Percentiles rank a stretch among this genome's conserved stretches.
These are phyloP conservation scores for Periplaneta americana DNA, from an alignment of 1,140 invertebrate species.

Conservation along the genomic window DNA sequence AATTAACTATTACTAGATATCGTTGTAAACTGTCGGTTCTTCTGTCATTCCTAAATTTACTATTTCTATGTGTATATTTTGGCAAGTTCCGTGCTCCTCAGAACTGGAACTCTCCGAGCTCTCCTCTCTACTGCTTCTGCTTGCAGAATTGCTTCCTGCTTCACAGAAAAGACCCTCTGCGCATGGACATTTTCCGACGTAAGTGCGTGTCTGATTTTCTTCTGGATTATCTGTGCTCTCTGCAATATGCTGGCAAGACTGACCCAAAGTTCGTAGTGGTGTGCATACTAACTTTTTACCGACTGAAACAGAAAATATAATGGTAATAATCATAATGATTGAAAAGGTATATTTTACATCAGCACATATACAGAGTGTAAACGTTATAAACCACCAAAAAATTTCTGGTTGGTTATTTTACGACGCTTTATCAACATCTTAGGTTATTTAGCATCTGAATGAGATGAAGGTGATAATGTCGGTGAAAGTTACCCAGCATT, in stretches of 20 bases:
- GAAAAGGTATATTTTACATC: not conserved
- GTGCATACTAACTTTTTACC: not conserved
- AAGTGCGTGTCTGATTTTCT: not conserved
- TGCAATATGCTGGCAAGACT: not conserved
- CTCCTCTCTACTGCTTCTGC: not conserved
- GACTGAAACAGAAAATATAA: not conserved
- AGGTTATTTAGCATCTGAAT: too few relatives aligned
- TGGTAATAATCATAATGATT: too few relatives aligned
- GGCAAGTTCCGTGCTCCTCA: not conserved
- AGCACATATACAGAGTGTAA: not conserved
- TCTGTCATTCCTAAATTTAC: too few relatives aligned
- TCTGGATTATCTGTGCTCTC: not conserved
- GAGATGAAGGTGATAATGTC: too few relatives aligned
- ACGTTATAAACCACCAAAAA: too few relatives aligned
- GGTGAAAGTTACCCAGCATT: too few relatives aligned
- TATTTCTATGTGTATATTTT: too few relatives aligned
- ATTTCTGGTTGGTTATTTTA: too few relatives aligned
- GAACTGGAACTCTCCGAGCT: not conserved
- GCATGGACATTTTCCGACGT: not conserved
- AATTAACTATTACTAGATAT: too few relatives aligned
- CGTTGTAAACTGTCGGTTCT: too few relatives aligned
- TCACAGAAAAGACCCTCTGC: not conserved
- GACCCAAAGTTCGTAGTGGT: not conserved
- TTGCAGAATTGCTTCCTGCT: not conserved
- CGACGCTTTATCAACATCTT: too few relatives aligned